Percentiles rank a stretch among this genome's conserved stretches.
These are phyloP conservation scores for Pelosia muscerda DNA, from an alignment of 2,888 invertebrate species.

Conservation along the genomic window DNA sequence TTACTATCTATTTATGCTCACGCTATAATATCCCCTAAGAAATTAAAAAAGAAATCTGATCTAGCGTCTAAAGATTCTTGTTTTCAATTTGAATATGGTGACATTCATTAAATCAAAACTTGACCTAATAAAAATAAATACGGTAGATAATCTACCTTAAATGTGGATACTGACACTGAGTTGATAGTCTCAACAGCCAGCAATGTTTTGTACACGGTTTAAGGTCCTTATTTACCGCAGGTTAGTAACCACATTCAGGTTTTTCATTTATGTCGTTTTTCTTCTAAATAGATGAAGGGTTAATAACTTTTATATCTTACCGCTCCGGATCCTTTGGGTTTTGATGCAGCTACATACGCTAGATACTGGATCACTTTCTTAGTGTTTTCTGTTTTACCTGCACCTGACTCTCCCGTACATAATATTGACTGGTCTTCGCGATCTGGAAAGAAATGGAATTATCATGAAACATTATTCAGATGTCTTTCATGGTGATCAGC, in stretches of 20 bases:
- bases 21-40: not conserved
- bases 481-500: not conserved
- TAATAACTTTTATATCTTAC: slow-evolving; percentile 87
- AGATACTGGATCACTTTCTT: slow-evolving; percentile 99
- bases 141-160: not conserved
- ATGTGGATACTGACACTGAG: not conserved
- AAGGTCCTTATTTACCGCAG: not conserved
- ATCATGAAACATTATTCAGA: not conserved
- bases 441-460: slow-evolving; percentile 88
- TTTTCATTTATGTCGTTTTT: not conserved
- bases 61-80: not conserved
- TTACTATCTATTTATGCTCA: not conserved
- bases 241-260: not conserved
- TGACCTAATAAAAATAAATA: not conserved
- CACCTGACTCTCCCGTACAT: slow-evolving; percentile 99
- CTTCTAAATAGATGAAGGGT: not conserved
- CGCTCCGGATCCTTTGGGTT: slow-evolving; percentile 96
- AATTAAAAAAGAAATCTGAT: not conserved
- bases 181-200: too few species aligned
- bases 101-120: not conserved
- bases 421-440: slow-evolving; percentile 99
- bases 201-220: not conserved
- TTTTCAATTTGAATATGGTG: not conserved
- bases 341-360: slow-evolving; percentile 99
- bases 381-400: slow-evolving; percentile 99